Percentiles rank a stretch among this genome's conserved stretches.
Conservation (phyloP, 1,140 invertebrate genomes). For the Onthophagus taurus region DNA sequence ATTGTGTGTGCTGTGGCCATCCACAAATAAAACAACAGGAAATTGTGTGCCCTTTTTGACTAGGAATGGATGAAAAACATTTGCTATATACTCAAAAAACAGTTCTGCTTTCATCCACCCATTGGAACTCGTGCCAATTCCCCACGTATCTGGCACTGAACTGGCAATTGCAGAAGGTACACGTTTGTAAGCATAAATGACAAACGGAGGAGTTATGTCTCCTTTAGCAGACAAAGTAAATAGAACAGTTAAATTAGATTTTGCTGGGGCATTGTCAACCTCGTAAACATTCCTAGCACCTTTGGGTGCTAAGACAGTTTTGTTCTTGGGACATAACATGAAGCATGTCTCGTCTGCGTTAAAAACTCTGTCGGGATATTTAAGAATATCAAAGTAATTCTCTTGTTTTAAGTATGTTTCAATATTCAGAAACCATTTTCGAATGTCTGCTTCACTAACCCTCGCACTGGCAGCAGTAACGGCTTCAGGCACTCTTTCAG, state of each 20-base stretch:
- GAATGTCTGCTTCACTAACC: conserved; percentile 31
- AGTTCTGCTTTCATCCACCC: conserved; percentile 36
- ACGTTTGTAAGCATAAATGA: conserved; percentile 26
- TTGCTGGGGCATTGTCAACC: conserved; percentile 24
- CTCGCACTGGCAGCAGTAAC: conserved; percentile 16
- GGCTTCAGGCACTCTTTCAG: conserved; percentile 12
- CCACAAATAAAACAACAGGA: conserved; percentile 21
- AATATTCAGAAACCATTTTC: conserved; percentile 34
- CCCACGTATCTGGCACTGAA: conserved; percentile 30
- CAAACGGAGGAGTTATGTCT: conserved; percentile 23
- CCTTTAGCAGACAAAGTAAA: conserved; percentile 26
- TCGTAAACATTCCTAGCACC: conserved; percentile 31
- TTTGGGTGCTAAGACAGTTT: conserved; percentile 19
- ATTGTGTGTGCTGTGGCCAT: conserved; percentile 28
- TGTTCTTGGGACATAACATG: conserved; percentile 28
- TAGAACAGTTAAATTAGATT: conserved; percentile 29
- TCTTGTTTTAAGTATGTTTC: conserved; percentile 23
- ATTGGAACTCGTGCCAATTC: conserved; percentile 27
- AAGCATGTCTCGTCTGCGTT: conserved; percentile 36
- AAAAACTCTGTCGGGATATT: conserved; percentile 26
- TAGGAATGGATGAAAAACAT: conserved; percentile 32
- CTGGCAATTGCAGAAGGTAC: conserved; percentile 22
- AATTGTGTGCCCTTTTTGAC: not conserved
- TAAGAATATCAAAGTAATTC: conserved; percentile 22
- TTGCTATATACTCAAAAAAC: conserved; percentile 35